Evolutionary conservation across 2,888 invertebrate species (phyloP).

Genomic region (Pyrrhia umbra): DNA sequence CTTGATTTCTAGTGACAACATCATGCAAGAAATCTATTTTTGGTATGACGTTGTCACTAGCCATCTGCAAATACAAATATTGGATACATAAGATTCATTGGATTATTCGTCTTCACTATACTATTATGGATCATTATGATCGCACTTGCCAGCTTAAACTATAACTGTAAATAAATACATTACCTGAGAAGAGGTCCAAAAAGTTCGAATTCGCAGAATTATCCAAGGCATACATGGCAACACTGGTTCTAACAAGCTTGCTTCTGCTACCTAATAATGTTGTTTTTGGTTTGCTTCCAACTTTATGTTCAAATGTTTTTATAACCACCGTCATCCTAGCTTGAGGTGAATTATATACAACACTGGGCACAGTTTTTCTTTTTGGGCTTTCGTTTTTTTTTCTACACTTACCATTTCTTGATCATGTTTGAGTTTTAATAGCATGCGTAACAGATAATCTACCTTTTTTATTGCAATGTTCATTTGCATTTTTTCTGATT

Average conservation of each 20-base stretch:
- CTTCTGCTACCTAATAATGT: conserved; percentile 17
- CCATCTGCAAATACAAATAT: too few relatives aligned
- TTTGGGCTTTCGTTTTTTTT: conserved; percentile 15
- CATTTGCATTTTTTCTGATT: background rate
- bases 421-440: background rate
- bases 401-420: background rate
- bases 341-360: conserved; percentile 24
- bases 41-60: too few relatives aligned
- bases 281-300: conserved; percentile 39
- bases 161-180: too few relatives aligned
- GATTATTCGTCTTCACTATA: too few relatives aligned
- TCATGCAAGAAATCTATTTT: too few relatives aligned
- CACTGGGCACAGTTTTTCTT: too few relatives aligned
- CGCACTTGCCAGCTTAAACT: too few relatives aligned
- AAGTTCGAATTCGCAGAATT: background rate
- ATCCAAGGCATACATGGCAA: conserved; percentile 33
- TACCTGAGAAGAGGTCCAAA: background rate
- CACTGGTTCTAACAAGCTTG: conserved; percentile 37
- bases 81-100: too few relatives aligned
- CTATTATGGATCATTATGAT: too few relatives aligned
- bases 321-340: background rate
- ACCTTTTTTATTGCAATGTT: background rate
- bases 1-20: too few relatives aligned
- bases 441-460: too few relatives aligned
- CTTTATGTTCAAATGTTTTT: background rate